These are phyloP conservation scores for Ellobius talpinus DNA, from an alignment of 2,113 vertebrate species.

Conservation along the genomic window DNA sequence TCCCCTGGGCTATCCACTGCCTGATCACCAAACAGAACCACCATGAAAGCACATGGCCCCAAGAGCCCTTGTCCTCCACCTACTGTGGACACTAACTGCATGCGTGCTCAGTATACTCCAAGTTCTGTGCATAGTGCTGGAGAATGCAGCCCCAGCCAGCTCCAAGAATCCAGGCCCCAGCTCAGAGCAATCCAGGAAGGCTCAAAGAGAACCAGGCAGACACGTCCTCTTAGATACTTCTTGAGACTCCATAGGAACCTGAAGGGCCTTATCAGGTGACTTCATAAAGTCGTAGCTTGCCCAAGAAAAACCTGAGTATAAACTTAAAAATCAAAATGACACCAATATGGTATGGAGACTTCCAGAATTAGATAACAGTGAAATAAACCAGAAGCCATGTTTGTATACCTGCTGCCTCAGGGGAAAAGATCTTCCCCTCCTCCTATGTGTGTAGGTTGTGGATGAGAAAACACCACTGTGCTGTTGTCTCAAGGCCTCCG, in stretches of 20 bases:
- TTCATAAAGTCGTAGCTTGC: not conserved
- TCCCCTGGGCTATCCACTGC: not conserved
- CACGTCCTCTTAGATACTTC: not conserved
- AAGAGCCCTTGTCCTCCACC: not conserved
- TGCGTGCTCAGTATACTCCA: not conserved
- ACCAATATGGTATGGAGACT: not conserved
- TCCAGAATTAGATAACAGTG: not conserved
- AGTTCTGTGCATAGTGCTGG: not conserved
- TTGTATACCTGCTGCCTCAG: not conserved
- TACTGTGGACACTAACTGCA: not conserved
- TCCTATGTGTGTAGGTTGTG: not conserved
- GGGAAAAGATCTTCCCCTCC: not conserved
- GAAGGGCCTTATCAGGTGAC: not conserved
- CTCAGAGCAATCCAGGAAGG: not conserved
- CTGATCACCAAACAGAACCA: not conserved
- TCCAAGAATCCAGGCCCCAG: not conserved
- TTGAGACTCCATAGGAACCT: not conserved
- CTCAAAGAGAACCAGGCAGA: not conserved
- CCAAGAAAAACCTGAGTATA: not conserved
- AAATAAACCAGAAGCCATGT: not conserved
- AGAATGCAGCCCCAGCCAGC: not conserved
- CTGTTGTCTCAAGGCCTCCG: not conserved
- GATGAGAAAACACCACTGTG: not conserved
- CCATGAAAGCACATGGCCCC: not conserved
- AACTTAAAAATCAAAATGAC: not conserved